A percentile compares a stretch with the other conserved stretches of the same genome.
These are phyloP conservation scores for Atractosteus spatula DNA, from an alignment of 2,113 vertebrate genomes.

Conservation along the genomic window DNA sequence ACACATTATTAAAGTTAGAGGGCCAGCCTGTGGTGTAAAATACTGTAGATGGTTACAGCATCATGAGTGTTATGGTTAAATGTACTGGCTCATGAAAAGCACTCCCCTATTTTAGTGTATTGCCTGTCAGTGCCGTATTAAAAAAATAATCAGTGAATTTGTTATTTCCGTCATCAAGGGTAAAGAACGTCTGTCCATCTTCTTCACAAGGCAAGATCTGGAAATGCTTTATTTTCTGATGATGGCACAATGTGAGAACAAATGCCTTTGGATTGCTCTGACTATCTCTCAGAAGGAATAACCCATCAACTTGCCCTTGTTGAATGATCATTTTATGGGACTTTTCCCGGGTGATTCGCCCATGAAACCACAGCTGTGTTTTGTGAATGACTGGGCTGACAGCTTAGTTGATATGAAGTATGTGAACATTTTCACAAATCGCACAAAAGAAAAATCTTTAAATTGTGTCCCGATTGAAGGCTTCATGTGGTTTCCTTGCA, in stretches of 20 bases:
- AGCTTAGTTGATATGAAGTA: no score
- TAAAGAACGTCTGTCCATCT: slow-evolving; percentile 92
- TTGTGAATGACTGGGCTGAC: slow-evolving; percentile 82
- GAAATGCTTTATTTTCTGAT: slow-evolving; percentile 99
- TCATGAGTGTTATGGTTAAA: no score
- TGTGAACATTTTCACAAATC: no score
- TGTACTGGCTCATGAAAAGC: no score
- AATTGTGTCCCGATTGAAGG: no score
- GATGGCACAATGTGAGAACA: slow-evolving; percentile 96
- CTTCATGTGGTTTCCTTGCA: no score
- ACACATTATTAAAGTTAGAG: no score
- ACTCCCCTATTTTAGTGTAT: no score
- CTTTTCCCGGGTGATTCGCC: slow-evolving; percentile 91
- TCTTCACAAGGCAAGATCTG: slow-evolving; percentile 98
- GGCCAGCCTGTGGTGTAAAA: no score
- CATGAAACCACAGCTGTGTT: slow-evolving; percentile 95
- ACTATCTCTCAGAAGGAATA: slow-evolving; percentile 95
- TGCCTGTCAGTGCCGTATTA: no score
- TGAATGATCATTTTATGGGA: slow-evolving; percentile 91
- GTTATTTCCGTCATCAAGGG: slow-evolving; percentile 93
- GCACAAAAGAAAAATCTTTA: no score
- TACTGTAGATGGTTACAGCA: no score
- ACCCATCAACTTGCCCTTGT: slow-evolving; percentile 94
- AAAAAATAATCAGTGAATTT: slow-evolving; percentile 83
- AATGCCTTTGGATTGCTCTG: slow-evolving; percentile 98